Percentiles rank a stretch among this genome's conserved stretches.
Evolutionary conservation across 1,140 invertebrate species (phyloP).

Genomic region (Papilio polytes): DNA sequence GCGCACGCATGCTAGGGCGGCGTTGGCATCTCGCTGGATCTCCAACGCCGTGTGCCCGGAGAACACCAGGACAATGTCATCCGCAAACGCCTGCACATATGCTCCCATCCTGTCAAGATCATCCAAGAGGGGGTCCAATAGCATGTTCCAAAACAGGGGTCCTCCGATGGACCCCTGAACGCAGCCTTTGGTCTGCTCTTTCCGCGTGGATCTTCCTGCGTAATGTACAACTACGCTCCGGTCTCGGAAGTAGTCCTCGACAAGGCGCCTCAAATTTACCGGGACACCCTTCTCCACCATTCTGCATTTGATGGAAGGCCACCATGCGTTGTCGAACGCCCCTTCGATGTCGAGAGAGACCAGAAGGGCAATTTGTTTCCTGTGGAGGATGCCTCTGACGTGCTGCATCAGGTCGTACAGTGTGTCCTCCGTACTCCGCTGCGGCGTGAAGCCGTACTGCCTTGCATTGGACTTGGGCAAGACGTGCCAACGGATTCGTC

Average conservation of each 20-base stretch:
- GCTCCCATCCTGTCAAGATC: not conserved
- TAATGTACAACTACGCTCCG: not conserved
- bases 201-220: not conserved
- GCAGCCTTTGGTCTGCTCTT: not conserved
- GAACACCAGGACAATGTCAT: not conserved
- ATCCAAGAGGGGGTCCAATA: not conserved
- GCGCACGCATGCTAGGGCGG: no score
- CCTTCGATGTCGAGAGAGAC: not conserved
- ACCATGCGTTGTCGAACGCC: constrained; percentile 18
- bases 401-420: constrained; percentile 13
- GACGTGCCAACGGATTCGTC: not conserved
- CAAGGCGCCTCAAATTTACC: not conserved
- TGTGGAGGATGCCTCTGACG: not conserved
- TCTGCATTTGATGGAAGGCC: not conserved
- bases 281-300: not conserved
- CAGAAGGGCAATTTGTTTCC: not conserved
- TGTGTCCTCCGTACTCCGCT: constrained; percentile 13
- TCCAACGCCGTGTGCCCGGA: not conserved
- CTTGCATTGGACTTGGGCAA: not conserved
- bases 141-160: not conserved
- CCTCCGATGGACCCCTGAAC: not conserved
- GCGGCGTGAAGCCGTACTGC: constrained; percentile 29
- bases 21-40: no score
- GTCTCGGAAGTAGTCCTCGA: constrained; percentile 21
- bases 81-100: not conserved